Conservation (phyloP, 2,888 invertebrate genomes). For the Ochropacha duplaris region DNA sequence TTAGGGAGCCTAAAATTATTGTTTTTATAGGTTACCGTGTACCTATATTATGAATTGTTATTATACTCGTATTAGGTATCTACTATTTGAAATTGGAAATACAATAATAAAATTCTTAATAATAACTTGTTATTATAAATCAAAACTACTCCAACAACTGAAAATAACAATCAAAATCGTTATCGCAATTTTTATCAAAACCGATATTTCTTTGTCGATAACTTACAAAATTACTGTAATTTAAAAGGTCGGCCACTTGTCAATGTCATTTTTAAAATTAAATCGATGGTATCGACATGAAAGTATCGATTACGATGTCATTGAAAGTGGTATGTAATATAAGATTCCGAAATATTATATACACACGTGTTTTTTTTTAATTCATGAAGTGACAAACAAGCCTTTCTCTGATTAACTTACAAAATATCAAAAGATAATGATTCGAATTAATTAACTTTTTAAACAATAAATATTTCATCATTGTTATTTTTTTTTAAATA, state of each 20-base stretch:
- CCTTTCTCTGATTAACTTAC: no score
- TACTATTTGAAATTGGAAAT: no score
- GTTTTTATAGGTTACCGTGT: background rate
- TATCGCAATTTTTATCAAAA: background rate
- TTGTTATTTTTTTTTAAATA: no score
- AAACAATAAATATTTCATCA: no score
- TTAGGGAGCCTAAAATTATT: background rate
- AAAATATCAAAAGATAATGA: no score
- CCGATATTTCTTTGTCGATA: background rate
- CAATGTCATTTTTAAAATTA: background rate
- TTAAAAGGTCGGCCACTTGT: background rate
- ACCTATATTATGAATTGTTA: background rate
- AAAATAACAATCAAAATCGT: background rate
- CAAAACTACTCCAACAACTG: no score
- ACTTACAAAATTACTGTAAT: background rate
- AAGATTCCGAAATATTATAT: background rate
- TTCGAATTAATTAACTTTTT: no score
- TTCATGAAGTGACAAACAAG: background rate
- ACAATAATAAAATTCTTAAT: no score
- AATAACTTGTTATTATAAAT: no score
- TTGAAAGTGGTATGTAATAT: background rate
- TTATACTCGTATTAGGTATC: no score
- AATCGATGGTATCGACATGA: constrained; percentile 3
- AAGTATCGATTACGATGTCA: background rate
- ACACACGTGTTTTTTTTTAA: background rate